Percentiles rank a stretch among this genome's conserved stretches.
Evolutionary conservation across 1,140 invertebrate species (phyloP).

Genomic region (Dinoponera quadriceps): DNA sequence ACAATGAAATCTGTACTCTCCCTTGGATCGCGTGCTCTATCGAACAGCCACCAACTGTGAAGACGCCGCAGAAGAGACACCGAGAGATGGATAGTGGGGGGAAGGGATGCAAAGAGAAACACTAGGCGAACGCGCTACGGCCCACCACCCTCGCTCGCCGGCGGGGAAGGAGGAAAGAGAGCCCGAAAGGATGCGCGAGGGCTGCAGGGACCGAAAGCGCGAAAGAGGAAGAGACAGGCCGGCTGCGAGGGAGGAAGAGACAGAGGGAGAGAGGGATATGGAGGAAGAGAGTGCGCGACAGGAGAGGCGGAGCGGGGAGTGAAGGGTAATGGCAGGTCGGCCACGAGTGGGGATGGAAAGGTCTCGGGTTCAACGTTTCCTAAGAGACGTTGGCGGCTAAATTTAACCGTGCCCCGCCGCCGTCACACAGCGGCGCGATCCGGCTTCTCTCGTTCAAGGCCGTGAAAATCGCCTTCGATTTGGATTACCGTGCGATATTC

Average conservation of each 20-base stretch:
- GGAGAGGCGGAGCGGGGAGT: neutral
- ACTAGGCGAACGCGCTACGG: conserved; percentile 32
- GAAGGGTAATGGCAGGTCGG: conserved; percentile 20
- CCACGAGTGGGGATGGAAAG: conserved; percentile 64
- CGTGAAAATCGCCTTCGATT: conserved; percentile 70
- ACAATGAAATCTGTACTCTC: conserved; percentile 31
- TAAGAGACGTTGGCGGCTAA: conserved; percentile 74
- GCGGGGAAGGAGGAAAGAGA: neutral
- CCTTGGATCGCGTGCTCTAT: conserved; percentile 39
- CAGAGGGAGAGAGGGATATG: neutral
- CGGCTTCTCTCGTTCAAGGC: conserved; percentile 53
- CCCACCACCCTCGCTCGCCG: conserved; percentile 48
- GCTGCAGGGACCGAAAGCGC: conserved; percentile 13
- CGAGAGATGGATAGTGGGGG: neutral
- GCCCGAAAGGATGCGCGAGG: neutral
- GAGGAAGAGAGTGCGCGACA: neutral
- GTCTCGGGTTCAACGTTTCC: conserved; percentile 78
- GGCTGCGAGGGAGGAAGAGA: conserved; percentile 11
- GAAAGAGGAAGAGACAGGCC: neutral
- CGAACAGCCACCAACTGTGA: conserved; percentile 20
- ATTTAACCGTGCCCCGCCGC: conserved; percentile 72
- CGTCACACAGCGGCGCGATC: conserved; percentile 65
- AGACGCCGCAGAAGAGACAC: neutral
- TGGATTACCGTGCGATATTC: conserved; percentile 56
- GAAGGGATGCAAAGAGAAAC: conserved; percentile 42